Evolutionary conservation across 2,113 vertebrate genomes (phyloP), one percentile per base, ranked within the genome.

Genomic region (Rhinolophus sinicus): DNA sequence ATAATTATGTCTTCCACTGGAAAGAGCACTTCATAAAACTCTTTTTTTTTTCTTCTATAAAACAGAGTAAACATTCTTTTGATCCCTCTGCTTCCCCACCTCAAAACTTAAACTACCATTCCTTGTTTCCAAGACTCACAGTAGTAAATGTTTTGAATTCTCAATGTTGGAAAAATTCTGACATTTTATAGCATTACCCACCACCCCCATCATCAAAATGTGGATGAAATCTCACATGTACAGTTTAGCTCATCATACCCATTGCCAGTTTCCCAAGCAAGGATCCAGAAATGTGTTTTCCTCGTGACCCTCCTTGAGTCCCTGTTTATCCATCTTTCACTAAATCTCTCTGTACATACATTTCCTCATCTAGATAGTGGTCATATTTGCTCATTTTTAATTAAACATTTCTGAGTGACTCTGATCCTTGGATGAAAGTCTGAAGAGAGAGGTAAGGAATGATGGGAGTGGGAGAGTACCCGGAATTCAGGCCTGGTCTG

Each of bases 1-100:
- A 95, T 97, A 94, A 96, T 96, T 83, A 44, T 96, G 90, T 97
- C 97, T 98, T 98, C 91, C 95, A 13, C 95, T 97, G 64, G 96
- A 97, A 97, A 96, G 95, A 97, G 88, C 91, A 50, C 94, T 94
- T 80, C 90, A 22, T 98, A 97, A 98, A 98, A 96, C 44, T 54
- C 96, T 81, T 88, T 86, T 97, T 95, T 83, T 97, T 95, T 73
- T 65, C 96, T 73, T 65, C 96, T 95, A 30, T 70, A 90, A 95
- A 97, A 93, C 73, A 70, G 88, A 96, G 50, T 97, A 96, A 97
- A 96, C 1, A 38, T 85, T 86, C 96, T 98, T 94, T 97, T 96
- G 94, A 72, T 95, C 65, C 89, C 93, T 97, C 93, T 58, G 92
- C 94, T 93, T 97, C 84, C 84, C 75, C 28, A 77, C 93, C 81